A percentile compares a stretch with the other conserved stretches of the same genome.
These are phyloP conservation scores for Guaruba guarouba DNA, from an alignment of 2,113 vertebrate genomes.

Conservation along the genomic window DNA sequence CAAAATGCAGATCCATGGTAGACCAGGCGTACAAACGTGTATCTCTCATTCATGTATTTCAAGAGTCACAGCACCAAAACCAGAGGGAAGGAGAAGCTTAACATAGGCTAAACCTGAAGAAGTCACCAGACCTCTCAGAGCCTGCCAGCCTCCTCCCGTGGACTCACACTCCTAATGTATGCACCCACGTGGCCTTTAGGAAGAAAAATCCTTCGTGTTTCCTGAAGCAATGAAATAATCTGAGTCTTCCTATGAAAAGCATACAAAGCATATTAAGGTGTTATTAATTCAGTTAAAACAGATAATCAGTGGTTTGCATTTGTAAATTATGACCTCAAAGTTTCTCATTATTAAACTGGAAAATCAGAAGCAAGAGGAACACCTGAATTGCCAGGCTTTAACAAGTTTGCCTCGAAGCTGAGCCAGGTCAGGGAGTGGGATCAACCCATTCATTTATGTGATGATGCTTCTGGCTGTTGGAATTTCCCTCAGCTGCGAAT, in stretches of 20 bases:
- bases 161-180: neutral
- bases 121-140: neutral
- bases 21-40: neutral
- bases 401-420: neutral
- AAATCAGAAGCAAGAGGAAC: neutral
- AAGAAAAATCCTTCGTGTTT: neutral
- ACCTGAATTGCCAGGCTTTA: constrained; percentile 5
- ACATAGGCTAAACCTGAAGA: neutral
- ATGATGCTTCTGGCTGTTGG: constrained; percentile 11
- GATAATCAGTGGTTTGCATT: neutral
- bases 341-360: constrained; percentile 2
- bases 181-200: neutral
- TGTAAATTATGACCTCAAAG: constrained; percentile 6
- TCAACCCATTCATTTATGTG: constrained; percentile 26
- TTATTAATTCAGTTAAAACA: constrained; percentile 34
- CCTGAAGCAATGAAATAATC: neutral
- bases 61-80: neutral
- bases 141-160: neutral
- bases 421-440: neutral
- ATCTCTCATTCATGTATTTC: neutral
- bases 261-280: neutral
- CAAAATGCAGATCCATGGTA: neutral
- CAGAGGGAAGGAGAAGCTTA: neutral
- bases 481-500: constrained; percentile 25
- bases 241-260: neutral